A percentile compares a stretch with the other conserved stretches of the same genome.
Evolutionary conservation across 2,888 invertebrate species (phyloP).

Genomic region (Tipula lateralis): DNA sequence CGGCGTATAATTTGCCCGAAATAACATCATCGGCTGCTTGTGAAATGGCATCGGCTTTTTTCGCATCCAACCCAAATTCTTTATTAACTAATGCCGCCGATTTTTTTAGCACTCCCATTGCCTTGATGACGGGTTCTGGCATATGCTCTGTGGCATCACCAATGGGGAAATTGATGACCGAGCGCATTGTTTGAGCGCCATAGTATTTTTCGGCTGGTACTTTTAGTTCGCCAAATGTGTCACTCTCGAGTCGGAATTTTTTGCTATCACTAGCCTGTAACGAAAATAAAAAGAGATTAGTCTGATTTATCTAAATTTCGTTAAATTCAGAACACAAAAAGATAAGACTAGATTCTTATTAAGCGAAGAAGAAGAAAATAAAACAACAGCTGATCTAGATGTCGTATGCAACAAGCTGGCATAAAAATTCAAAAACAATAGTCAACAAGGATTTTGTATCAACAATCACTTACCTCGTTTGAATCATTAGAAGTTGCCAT

Average conservation of each 20-base stretch:
- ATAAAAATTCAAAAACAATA: not conserved
- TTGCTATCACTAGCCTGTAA: not conserved
- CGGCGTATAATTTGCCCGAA: constrained; percentile 84
- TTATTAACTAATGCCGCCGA: constrained; percentile 96
- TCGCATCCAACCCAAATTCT: constrained; percentile 84
- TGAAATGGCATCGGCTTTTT: constrained; percentile 83
- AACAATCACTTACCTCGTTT: not conserved
- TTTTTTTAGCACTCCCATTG: constrained; percentile 94
- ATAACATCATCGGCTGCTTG: constrained; percentile 93
- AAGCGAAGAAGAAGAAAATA: not conserved
- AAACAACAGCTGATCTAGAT: not conserved
- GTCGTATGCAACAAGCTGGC: not conserved
- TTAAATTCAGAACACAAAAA: not conserved
- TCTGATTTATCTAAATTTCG: not conserved
- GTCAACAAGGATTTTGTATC: not conserved
- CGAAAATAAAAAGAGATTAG: not conserved
- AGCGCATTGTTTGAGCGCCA: constrained; percentile 95
- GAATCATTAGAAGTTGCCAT: not conserved
- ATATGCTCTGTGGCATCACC: constrained; percentile 89
- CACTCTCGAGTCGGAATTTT: constrained; percentile 58
- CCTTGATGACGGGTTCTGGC: constrained; percentile 90
- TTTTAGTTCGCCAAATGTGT: constrained; percentile 93
- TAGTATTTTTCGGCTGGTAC: constrained; percentile 90
- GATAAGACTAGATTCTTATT: not conserved
- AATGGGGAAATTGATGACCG: constrained; percentile 94